Percentiles rank a stretch among this genome's conserved stretches.
Evolutionary conservation across 2,888 invertebrate genomes (phyloP).

Genomic region (Anodontia alba): DNA sequence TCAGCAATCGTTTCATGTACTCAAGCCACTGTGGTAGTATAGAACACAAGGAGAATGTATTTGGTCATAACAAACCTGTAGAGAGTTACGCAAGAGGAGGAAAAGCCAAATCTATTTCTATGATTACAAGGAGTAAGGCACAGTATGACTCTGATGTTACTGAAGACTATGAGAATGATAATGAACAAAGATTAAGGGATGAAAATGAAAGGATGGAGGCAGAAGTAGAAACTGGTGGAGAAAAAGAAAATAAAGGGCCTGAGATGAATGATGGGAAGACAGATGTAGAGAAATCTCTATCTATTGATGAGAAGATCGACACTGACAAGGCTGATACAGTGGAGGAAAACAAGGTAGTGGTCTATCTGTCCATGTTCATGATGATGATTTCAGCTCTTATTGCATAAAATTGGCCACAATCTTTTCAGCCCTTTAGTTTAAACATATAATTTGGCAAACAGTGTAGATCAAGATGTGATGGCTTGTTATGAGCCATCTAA

Average conservation of each 20-base stretch:
- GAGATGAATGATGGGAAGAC: no score
- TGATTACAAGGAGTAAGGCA: not conserved
- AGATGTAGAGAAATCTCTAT: no score
- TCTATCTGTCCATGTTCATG: no score
- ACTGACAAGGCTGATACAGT: not conserved
- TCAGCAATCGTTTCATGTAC: conserved; percentile 69
- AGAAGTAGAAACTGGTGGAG: not conserved
- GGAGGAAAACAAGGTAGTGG: not conserved
- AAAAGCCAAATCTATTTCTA: not conserved
- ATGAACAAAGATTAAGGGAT: not conserved
- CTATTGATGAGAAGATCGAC: no score
- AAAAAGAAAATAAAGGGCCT: not conserved
- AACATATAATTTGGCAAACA: no score
- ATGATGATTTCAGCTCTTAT: no score
- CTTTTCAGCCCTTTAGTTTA: no score
- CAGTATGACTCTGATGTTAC: conserved; percentile 6
- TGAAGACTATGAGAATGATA: conserved; percentile 1
- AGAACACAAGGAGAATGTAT: conserved; percentile 58
- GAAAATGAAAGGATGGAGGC: conserved; percentile 2
- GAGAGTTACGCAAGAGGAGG: conserved; percentile 4
- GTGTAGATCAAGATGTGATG: no score
- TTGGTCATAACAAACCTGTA: conserved; percentile 22
- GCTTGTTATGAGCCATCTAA: no score
- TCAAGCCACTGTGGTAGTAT: conserved; percentile 68
- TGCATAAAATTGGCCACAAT: no score